Percentiles rank a stretch among this genome's conserved stretches.
phyloP scores from a whole-genome alignment of 2,113 vertebrate genomes.

The Anhinga anhinga region DNA sequence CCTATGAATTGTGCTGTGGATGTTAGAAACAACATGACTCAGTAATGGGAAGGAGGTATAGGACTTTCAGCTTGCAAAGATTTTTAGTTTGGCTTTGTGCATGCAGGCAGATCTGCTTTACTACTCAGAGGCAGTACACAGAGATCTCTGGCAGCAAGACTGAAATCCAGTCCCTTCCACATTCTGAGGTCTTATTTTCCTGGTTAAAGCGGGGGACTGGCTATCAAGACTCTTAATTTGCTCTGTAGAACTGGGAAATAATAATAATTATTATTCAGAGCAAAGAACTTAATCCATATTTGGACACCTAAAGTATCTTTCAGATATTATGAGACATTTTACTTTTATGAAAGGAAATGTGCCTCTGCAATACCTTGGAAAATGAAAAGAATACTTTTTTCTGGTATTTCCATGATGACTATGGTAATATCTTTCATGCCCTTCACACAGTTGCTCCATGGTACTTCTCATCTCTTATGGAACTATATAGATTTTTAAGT shows the following conservation, averaged over 20 bases:
- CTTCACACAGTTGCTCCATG: neutral
- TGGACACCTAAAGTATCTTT: neutral
- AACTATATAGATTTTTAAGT: neutral
- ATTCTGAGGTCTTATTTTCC: neutral
- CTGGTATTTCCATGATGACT: neutral
- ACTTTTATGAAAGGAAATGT: neutral
- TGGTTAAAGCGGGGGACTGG: neutral
- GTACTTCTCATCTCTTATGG: neutral
- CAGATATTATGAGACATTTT: neutral
- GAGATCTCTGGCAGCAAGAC: neutral
- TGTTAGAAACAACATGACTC: neutral
- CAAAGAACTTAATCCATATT: neutral
- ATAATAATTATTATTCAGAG: neutral
- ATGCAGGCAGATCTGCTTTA: neutral
- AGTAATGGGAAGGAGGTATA: neutral
- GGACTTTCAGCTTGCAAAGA: neutral
- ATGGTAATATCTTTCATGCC: neutral
- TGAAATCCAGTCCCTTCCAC: neutral
- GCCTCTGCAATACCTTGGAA: neutral
- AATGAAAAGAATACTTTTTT: neutral
- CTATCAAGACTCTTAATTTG: neutral
- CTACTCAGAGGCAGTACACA: neutral
- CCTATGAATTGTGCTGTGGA: neutral
- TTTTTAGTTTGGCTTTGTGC: neutral
- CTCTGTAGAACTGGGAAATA: neutral